Evolutionary conservation across 2,888 invertebrate species (phyloP), one percentile per base, ranked within the genome.

Genomic region (Octonoba sinensis): DNA sequence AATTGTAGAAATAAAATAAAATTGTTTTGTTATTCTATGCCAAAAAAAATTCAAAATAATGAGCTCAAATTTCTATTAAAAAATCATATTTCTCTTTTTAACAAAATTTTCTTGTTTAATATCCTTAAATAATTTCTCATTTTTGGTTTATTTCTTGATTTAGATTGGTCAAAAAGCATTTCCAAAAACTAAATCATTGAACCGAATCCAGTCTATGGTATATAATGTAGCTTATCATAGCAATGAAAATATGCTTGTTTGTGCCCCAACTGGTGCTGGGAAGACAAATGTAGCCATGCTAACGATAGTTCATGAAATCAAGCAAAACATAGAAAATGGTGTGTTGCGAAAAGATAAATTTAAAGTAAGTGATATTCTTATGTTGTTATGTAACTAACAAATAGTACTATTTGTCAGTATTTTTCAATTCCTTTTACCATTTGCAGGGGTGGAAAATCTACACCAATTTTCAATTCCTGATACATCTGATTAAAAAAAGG

Each of bases 251-350:
- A 91, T 99, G 86, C 89, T 99, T 70, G 96, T 99, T 76, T 99
- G 99, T 89, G 99, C 99, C 0, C 99, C 99, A 0, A 99, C 99
- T 0, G 99, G 99, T 4, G 98, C 99, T 0, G 99, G 99, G 44
- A 99, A 99, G 90, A 99, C 99, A 0, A 99, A 99, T 88, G 96
- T 99, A 74, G 99, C 99, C 0, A 91, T 99, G 90, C 89, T 99
- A 62, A 92, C 96, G 0, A 94, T 99, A 24, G 92, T 97, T 0
- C 95, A 97, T 88, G 95, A 96, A 85, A 93, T 99, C 62, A 93
- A 94, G 85, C 93, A 94, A 83, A 93, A 96, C 87, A 92, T 96
- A 67, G 92, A 93, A 85, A 85, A 89, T 62, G 93, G 94, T 74
- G 91, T 94, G 3, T 93, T 98, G 73, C 92, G 93, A 89, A 95